Conservation (phyloP, 1,140 invertebrate genomes). For the Calosoma granatense region DNA sequence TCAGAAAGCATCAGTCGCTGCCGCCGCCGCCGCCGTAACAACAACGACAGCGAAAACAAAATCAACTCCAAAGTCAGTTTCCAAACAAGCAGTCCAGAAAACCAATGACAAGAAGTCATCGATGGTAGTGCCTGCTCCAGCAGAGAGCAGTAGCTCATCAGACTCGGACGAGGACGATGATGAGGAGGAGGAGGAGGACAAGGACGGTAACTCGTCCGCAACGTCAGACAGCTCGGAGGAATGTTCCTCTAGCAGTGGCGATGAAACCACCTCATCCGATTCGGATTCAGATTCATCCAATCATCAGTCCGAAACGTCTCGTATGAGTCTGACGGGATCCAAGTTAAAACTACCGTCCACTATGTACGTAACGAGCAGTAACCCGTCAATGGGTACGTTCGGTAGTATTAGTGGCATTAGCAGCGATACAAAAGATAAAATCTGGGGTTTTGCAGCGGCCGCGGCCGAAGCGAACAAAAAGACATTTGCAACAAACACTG, state of each 20-base stretch:
- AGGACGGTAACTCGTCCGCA: conserved; percentile 22
- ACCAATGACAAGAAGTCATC: not conserved
- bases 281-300: conserved; percentile 7
- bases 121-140: not conserved
- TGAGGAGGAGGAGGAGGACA: conserved; percentile 19
- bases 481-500: conserved; percentile 19
- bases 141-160: not conserved
- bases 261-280: conserved; percentile 4
- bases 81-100: not conserved
- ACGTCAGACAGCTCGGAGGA: conserved; percentile 4
- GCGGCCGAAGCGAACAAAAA: conserved; percentile 43
- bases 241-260: conserved; percentile 12
- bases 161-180: conserved; percentile 15
- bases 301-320: not conserved
- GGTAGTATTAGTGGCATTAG: conserved; percentile 38
- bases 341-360: conserved; percentile 19
- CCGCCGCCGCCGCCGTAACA: no score
- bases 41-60: not conserved
- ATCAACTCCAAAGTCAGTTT: not conserved
- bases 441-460: conserved; percentile 70
- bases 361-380: conserved; percentile 16
- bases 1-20: no score
- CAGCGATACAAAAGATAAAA: conserved; percentile 42
- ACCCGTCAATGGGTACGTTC: conserved; percentile 32
- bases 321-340: not conserved